These are phyloP conservation scores for Chamaetylas fuelleborni DNA, from an alignment of 2,113 vertebrate genomes.

Conservation along the genomic window DNA sequence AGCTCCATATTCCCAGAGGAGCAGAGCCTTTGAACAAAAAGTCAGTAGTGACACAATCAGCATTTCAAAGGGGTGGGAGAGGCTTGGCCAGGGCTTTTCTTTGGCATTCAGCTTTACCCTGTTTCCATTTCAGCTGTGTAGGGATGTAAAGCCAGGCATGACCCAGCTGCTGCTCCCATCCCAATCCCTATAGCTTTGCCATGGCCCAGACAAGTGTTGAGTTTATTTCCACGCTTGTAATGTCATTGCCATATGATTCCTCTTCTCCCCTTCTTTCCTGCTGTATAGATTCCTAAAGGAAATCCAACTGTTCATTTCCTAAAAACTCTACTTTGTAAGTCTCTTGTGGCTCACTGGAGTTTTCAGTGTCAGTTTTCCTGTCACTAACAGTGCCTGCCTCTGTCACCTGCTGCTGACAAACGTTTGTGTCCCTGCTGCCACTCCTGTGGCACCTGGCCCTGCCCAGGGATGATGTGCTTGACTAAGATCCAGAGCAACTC, in stretches of 20 bases:
- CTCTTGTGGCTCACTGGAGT: conserved; percentile 67
- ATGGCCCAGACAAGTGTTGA: not conserved
- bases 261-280: conserved; percentile 81
- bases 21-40: not conserved
- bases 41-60: rapidly evolving
- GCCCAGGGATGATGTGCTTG: not conserved
- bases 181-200: not conserved
- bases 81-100: not conserved
- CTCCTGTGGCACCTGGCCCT: not conserved
- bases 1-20: rapidly evolving
- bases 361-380: conserved; percentile 56
- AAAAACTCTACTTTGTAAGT: conserved; percentile 95
- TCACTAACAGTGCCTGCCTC: conserved; percentile 71
- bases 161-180: not conserved
- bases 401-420: conserved; percentile 53
- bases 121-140: not conserved
- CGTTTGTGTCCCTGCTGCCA: conserved; percentile 48
- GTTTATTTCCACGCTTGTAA: conserved; percentile 61
- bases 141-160: not conserved
- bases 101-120: not conserved
- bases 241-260: conserved; percentile 74
- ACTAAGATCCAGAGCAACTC: not conserved
- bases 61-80: not conserved
- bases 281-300: conserved; percentile 95
- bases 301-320: conserved; percentile 87